phyloP scores from a whole-genome alignment of 2,888 invertebrate genomes.

The Phengaris arion region DNA sequence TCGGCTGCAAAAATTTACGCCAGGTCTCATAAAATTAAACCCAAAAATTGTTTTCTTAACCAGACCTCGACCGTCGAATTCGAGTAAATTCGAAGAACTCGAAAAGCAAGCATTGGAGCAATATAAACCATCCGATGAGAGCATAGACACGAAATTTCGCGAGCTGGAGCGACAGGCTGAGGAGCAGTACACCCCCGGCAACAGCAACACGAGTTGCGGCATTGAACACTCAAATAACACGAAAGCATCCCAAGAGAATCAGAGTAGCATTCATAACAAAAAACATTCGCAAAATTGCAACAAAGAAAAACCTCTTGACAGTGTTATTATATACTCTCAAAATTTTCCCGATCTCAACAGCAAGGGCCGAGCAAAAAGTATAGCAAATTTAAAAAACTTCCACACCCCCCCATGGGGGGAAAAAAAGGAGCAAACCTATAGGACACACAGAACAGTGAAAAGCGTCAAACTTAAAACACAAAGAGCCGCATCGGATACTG shows the following conservation, averaged over 20 bases:
- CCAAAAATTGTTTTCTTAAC: conserved; percentile 63
- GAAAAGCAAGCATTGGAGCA: conserved; percentile 81
- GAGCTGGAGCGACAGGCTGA: conserved; percentile 83
- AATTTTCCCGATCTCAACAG: conserved; percentile 70
- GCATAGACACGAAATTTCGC: conserved; percentile 79
- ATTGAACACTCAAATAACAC: conserved; percentile 67
- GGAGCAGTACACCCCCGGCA: conserved; percentile 81
- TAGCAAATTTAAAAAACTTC: conserved; percentile 76
- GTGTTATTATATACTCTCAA: conserved; percentile 71
- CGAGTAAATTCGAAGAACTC: conserved; percentile 75
- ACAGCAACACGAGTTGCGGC: conserved; percentile 73
- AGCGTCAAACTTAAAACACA: conserved; percentile 59
- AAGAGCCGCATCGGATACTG: conserved; percentile 68
- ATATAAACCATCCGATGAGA: conserved; percentile 79
- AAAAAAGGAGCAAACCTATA: conserved; percentile 68
- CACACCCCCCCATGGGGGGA: conserved; percentile 78
- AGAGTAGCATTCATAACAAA: conserved; percentile 36
- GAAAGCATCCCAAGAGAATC: conserved; percentile 48
- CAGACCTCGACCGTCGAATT: conserved; percentile 56
- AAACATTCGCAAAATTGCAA: conserved; percentile 63
- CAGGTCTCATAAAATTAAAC: conserved; percentile 66
- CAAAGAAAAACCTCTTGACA: conserved; percentile 67
- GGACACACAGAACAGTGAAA: conserved; percentile 53
- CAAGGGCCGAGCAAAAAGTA: conserved; percentile 61
- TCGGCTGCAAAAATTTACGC: conserved; percentile 61